Percentiles rank a stretch among this genome's conserved stretches.
Conservation (phyloP, 2,888 invertebrate genomes). For the Lasiommata megera region DNA sequence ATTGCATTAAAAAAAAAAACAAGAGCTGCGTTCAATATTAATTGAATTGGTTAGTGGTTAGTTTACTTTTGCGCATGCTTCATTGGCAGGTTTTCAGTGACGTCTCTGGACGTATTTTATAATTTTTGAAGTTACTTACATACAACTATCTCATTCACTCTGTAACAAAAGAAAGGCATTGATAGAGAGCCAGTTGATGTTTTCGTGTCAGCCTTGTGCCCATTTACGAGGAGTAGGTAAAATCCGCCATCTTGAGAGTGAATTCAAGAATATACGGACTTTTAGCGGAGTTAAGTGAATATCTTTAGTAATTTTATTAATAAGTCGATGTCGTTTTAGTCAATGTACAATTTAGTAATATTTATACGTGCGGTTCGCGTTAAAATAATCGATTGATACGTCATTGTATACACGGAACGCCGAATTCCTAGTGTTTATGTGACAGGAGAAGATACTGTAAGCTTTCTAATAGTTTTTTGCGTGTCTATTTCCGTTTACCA, state of each 20-base stretch:
- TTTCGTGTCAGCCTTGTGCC: slow-evolving; percentile 82
- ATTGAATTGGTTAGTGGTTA: slow-evolving; percentile 42
- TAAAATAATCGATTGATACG: slow-evolving; percentile 52
- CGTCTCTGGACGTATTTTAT: slow-evolving; percentile 58
- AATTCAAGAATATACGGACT: slow-evolving; percentile 83
- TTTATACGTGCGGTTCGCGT: slow-evolving; percentile 50
- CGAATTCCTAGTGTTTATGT: slow-evolving; percentile 80
- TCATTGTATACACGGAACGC: slow-evolving; percentile 60
- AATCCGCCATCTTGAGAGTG: slow-evolving; percentile 85
- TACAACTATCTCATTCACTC: slow-evolving; percentile 64
- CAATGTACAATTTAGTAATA: slow-evolving; percentile 49
- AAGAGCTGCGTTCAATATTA: slow-evolving; percentile 56
- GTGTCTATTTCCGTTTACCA: slow-evolving; percentile 79
- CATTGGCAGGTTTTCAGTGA: slow-evolving; percentile 67
- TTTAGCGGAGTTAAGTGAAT: slow-evolving; percentile 72
- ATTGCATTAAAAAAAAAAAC: too few relatives aligned
- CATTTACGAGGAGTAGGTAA: slow-evolving; percentile 81
- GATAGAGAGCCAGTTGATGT: slow-evolving; percentile 78
- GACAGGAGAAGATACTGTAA: slow-evolving; percentile 79
- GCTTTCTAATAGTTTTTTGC: slow-evolving; percentile 81
- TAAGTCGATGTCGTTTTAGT: slow-evolving; percentile 66
- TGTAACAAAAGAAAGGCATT: slow-evolving; percentile 67
- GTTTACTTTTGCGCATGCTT: slow-evolving; percentile 72
- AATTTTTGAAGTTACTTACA: slow-evolving; percentile 63
- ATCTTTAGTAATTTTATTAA: slow-evolving; percentile 71